Evolutionary conservation across 2,113 vertebrate species (phyloP).

Genomic region (Gymnocephalus cernua): DNA sequence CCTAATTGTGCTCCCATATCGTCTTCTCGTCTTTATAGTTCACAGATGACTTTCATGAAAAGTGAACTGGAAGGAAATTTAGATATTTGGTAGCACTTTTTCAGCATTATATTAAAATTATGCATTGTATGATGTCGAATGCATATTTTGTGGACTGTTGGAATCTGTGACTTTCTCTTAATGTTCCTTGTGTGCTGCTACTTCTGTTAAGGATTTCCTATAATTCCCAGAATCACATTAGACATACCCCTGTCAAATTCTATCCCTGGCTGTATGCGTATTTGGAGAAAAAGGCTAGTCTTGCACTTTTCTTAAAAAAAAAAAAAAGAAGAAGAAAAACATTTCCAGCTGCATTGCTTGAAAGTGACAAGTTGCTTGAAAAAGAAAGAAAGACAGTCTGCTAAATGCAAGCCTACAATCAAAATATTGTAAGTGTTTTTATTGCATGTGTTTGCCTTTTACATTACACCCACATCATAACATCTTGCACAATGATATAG

Average conservation of each 20-base stretch:
- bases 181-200: background rate
- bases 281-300: constrained; percentile 2
- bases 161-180: background rate
- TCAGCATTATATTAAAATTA: too few species aligned
- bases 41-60: too few species aligned
- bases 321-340: background rate
- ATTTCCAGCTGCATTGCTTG: constrained; percentile 1
- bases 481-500: background rate
- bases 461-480: background rate
- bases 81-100: too few species aligned
- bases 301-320: background rate
- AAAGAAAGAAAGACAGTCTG: background rate
- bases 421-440: background rate
- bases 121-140: background rate
- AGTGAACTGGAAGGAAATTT: too few species aligned
- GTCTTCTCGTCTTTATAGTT: too few species aligned
- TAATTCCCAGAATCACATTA: background rate
- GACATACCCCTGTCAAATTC: background rate
- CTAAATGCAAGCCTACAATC: background rate
- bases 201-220: background rate
- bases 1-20: too few species aligned
- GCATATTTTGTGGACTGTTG: background rate
- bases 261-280: constrained; percentile 1
- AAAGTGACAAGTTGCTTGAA: background rate
- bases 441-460: background rate